Evolutionary conservation across 1,140 invertebrate species (phyloP).

Genomic region (Geopemphigus sp.): DNA sequence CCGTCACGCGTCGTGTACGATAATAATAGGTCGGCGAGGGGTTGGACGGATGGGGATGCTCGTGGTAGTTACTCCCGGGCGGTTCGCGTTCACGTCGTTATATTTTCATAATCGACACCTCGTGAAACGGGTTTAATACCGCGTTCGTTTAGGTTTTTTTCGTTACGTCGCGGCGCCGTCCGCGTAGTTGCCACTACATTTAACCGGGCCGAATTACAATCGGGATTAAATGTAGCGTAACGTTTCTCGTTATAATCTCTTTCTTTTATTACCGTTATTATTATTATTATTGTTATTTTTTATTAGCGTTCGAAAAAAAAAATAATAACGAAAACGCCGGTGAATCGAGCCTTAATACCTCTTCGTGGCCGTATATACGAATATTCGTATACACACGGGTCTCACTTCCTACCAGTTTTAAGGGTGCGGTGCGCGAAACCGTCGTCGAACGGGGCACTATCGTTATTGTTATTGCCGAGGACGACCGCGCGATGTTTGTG

Average conservation of each 20-base stretch:
- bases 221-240: conserved; percentile 39
- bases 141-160: neutral
- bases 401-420: neutral
- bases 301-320: conserved; percentile 28
- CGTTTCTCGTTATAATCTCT: conserved; percentile 17
- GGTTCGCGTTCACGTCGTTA: conserved; percentile 7
- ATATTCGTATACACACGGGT: conserved; percentile 17
- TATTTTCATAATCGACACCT: conserved; percentile 17
- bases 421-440: neutral
- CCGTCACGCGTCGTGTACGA: no score
- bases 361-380: neutral
- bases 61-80: neutral
- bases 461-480: no score
- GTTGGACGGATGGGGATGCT: no score
- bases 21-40: no score
- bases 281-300: conserved; percentile 32
- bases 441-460: conserved; percentile 20
- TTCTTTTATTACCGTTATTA: conserved; percentile 34
- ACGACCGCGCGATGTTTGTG: no score
- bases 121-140: conserved; percentile 26
- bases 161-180: neutral
- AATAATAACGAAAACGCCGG: neutral
- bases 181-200: conserved; percentile 34
- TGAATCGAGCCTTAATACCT: conserved; percentile 29
- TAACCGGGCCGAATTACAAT: conserved; percentile 31